These are phyloP conservation scores for Isotomurus palustris DNA, from an alignment of 2,888 invertebrate genomes.

Conservation along the genomic window DNA sequence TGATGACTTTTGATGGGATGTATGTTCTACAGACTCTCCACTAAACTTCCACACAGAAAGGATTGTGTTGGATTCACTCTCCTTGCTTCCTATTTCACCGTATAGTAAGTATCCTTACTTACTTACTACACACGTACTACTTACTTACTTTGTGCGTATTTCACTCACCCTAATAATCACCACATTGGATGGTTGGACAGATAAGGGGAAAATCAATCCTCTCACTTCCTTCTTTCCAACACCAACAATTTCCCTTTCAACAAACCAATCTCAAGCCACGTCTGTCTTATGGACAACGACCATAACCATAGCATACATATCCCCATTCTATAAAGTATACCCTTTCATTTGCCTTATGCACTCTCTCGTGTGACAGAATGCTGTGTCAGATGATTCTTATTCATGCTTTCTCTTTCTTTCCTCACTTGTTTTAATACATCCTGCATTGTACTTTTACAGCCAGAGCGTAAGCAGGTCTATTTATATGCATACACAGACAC, in stretches of 20 bases:
- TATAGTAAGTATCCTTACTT: too few species aligned
- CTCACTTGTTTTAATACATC: not conserved
- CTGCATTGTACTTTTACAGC: too few species aligned
- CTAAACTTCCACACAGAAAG: not conserved
- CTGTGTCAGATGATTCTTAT: not conserved
- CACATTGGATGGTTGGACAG: constrained; percentile 12
- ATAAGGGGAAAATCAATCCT: constrained; percentile 12
- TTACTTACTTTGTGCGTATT: too few species aligned
- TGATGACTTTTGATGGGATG: not conserved
- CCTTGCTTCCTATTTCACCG: too few species aligned
- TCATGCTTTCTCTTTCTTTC: not conserved
- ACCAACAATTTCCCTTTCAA: constrained; percentile 7
- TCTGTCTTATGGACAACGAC: not conserved
- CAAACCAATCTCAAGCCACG: too few species aligned
- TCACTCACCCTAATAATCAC: constrained; percentile 14
- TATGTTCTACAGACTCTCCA: not conserved
- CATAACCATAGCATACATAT: not conserved
- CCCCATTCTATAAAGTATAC: not conserved
- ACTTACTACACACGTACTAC: too few species aligned
- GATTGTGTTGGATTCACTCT: not conserved
- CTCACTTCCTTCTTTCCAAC: constrained; percentile 5
- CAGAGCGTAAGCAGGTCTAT: too few species aligned
- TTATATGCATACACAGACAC: too few species aligned
- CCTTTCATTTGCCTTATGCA: not conserved
- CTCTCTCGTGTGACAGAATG: not conserved